Evolutionary conservation across 2,113 vertebrate genomes (phyloP).

Genomic region (Asarcornis scutulata): DNA sequence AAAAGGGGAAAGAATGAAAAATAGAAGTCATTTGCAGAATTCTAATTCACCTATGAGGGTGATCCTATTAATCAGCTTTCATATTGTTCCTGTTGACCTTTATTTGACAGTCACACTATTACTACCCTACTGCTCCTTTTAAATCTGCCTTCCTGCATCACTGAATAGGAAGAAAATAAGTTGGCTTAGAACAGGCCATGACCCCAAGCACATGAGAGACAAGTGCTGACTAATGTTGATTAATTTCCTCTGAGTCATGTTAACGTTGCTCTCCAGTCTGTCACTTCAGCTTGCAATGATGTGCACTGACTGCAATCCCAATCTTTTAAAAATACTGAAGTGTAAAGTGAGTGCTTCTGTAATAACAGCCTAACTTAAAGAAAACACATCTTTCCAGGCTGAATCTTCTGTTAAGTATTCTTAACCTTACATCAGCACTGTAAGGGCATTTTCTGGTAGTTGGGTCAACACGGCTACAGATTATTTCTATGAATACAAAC

Average conservation of each 20-base stretch:
- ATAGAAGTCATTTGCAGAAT: not conserved
- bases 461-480: not conserved
- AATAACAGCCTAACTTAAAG: not conserved
- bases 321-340: not conserved
- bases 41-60: not conserved
- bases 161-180: constrained; percentile 7
- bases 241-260: constrained; percentile 10
- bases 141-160: constrained; percentile 32
- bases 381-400: not conserved
- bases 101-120: not conserved
- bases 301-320: not conserved
- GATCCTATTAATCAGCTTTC: constrained; percentile 46
- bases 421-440: not conserved
- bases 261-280: not conserved
- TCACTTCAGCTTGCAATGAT: not conserved
- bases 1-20: not conserved
- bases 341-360: not conserved
- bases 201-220: not conserved
- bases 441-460: not conserved
- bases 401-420: not conserved
- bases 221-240: constrained; percentile 46
- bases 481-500: not conserved
- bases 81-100: constrained; percentile 22
- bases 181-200: not conserved
- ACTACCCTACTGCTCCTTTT: not conserved